phyloP scores from a whole-genome alignment of 2,888 invertebrate genomes.

The Ptychoptera contaminata region DNA sequence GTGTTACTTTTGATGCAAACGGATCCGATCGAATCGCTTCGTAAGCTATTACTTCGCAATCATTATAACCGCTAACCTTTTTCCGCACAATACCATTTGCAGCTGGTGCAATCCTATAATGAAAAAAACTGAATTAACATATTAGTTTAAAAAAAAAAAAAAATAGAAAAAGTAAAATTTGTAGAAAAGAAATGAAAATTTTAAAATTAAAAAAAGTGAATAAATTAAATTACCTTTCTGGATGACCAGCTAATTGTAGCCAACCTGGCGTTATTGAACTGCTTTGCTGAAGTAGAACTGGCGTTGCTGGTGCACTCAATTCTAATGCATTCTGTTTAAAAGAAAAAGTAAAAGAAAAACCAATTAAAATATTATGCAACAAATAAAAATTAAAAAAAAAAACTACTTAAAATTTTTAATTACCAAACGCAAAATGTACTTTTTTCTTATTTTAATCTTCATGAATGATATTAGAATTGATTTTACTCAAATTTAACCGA shows the following conservation, averaged over 20 bases:
- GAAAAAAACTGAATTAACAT: constrained; percentile 3
- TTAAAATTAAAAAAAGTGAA: background rate
- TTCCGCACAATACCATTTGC: constrained; percentile 91
- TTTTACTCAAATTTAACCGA: no score
- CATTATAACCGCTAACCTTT: constrained; percentile 56
- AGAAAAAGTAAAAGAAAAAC: constrained; percentile 14
- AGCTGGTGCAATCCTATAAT: constrained; percentile 68
- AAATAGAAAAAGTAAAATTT: background rate
- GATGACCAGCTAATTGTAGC: constrained; percentile 89
- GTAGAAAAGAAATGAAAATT: background rate
- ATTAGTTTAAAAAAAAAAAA: background rate
- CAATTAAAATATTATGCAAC: background rate
- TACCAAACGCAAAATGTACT: background rate
- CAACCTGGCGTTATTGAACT: constrained; percentile 37
- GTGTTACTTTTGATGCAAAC: constrained; percentile 40
- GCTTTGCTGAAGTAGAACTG: constrained; percentile 60
- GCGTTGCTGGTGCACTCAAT: constrained; percentile 78
- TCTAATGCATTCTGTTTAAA: constrained; percentile 76
- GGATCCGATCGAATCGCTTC: constrained; percentile 62
- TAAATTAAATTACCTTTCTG: constrained; percentile 36
- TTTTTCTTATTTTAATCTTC: no score
- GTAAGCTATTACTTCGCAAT: constrained; percentile 63
- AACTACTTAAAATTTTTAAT: background rate
- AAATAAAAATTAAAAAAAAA: background rate
- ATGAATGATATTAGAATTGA: no score